These are phyloP conservation scores for Yponomeuta sedellus DNA, from an alignment of 2,888 invertebrate genomes.

Conservation along the genomic window DNA sequence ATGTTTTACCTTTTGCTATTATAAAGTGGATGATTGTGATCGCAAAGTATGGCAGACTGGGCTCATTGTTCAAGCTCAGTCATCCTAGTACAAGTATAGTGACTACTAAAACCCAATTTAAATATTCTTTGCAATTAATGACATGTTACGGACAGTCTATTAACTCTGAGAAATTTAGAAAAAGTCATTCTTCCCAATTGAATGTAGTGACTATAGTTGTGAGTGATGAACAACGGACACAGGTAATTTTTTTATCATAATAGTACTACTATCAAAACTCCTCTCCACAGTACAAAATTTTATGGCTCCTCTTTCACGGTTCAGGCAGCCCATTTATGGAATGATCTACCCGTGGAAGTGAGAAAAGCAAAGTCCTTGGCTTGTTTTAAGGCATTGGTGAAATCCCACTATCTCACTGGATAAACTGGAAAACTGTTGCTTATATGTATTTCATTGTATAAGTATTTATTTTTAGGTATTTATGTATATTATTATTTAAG, in stretches of 20 bases:
- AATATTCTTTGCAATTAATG: constrained; percentile 39
- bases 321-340: too few relatives aligned
- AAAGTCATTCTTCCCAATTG: constrained; percentile 33
- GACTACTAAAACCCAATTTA: constrained; percentile 28
- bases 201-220: constrained; percentile 37
- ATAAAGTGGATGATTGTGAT: constrained; percentile 46
- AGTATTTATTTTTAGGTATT: too few relatives aligned
- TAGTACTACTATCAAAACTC: too few relatives aligned
- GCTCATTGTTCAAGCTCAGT: constrained; percentile 20
- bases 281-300: too few relatives aligned
- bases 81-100: constrained; percentile 18
- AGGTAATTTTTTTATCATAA: constrained; percentile 25
- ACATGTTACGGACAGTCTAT: constrained; percentile 27
- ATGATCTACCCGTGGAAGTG: too few relatives aligned
- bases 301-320: too few relatives aligned
- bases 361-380: too few relatives aligned
- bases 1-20: constrained; percentile 40
- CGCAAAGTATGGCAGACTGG: constrained; percentile 36
- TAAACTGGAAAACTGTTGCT: too few relatives aligned
- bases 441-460: too few relatives aligned
- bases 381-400: too few relatives aligned
- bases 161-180: constrained; percentile 15
- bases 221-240: constrained; percentile 26
- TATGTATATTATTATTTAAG: too few relatives aligned
- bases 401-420: too few relatives aligned